Percentiles rank a stretch among this genome's conserved stretches.
Conservation (phyloP, 2,113 vertebrate genomes). For the Lepus timidus region DNA sequence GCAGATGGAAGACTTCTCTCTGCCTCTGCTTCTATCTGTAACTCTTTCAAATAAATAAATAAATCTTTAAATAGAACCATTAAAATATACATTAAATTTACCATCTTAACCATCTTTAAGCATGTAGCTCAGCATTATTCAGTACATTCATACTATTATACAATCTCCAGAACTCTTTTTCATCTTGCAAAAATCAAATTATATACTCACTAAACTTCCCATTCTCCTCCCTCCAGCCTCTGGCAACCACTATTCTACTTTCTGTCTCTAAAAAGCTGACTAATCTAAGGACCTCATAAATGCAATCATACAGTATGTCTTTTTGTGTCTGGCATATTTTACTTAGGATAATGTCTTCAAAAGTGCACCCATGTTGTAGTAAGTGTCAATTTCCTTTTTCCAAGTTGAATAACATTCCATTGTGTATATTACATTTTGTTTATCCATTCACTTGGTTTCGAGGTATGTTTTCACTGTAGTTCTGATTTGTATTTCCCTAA, state of each 20-base stretch:
- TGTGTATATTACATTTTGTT: neutral
- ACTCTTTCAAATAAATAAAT: neutral
- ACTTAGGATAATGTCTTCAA: neutral
- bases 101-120: neutral
- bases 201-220: neutral
- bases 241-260: slow-evolving; percentile 20
- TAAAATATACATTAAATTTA: neutral
- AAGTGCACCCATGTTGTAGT: neutral
- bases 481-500: neutral
- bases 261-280: neutral
- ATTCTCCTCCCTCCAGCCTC: neutral
- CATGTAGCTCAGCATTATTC: neutral
- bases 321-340: neutral
- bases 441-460: neutral
- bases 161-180: neutral
- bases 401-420: neutral
- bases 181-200: neutral
- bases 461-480: neutral
- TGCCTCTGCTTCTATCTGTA: too few relatives aligned
- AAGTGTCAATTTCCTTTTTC: neutral
- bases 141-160: neutral
- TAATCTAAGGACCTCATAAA: neutral
- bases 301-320: neutral
- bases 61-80: neutral
- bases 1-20: too few relatives aligned